Conservation (phyloP, 2,113 vertebrate genomes). For the Nothoprocta pentlandii region DNA sequence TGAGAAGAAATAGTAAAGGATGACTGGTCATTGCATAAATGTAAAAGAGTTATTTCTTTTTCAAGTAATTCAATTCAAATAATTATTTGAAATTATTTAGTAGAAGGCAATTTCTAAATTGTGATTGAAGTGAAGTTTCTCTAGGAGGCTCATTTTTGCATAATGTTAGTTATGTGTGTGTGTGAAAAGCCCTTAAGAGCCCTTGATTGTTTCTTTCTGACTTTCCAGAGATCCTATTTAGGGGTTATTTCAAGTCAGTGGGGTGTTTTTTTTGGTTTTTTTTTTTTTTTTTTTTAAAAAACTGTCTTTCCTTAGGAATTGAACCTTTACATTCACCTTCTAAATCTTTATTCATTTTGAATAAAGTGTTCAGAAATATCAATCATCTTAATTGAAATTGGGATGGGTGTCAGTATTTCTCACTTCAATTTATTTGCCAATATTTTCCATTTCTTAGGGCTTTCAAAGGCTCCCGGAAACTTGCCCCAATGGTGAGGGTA, state of each 20-base stretch:
- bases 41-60: not conserved
- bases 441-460: not conserved
- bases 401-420: not conserved
- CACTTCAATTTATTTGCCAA: not conserved
- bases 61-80: not conserved
- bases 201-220: not conserved
- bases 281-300: not conserved
- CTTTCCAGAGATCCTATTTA: not conserved
- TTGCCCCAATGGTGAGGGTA: slow-evolving; percentile 31
- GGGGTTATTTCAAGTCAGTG: not conserved
- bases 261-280: too few relatives aligned
- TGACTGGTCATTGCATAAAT: not conserved
- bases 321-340: not conserved
- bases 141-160: not conserved
- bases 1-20: not conserved
- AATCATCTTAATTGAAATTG: not conserved
- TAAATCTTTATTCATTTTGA: not conserved
- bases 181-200: not conserved
- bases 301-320: not conserved
- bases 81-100: not conserved
- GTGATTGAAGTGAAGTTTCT: not conserved
- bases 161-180: not conserved
- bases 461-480: not conserved
- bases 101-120: not conserved
- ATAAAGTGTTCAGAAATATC: slow-evolving; percentile 14